Evolutionary conservation across 2,113 vertebrate genomes (phyloP).

Genomic region (Paraplagusia blochii): DNA sequence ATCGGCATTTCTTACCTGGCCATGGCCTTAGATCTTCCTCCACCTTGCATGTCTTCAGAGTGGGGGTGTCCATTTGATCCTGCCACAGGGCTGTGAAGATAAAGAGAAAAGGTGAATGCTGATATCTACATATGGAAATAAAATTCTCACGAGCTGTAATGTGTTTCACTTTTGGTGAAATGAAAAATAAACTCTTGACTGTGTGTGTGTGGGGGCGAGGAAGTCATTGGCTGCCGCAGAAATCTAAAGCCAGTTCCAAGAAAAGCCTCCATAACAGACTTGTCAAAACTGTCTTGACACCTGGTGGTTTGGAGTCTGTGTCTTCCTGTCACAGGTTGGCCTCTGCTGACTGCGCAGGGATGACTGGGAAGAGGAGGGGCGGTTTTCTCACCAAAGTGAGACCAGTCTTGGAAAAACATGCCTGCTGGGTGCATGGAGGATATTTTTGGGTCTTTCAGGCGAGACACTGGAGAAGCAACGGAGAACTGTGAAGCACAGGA

Average conservation of each 20-base stretch:
- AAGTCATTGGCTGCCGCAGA: slow-evolving; percentile 18
- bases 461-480: slow-evolving; percentile 50
- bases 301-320: slow-evolving; percentile 52
- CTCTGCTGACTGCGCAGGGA: slow-evolving; percentile 64
- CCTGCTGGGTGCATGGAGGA: slow-evolving; percentile 55
- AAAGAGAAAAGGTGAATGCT: slow-evolving; percentile 1
- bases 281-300: slow-evolving; percentile 59
- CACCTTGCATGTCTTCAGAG: slow-evolving; percentile 74
- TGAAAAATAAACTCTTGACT: not conserved
- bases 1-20: slow-evolving; percentile 65
- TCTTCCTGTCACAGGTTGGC: slow-evolving; percentile 63
- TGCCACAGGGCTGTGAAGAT: slow-evolving; percentile 67
- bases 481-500: slow-evolving; percentile 56
- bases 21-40: slow-evolving; percentile 73
- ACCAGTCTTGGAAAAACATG: slow-evolving; percentile 68
- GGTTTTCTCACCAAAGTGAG: slow-evolving; percentile 68
- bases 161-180: not conserved
- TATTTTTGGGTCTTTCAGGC: slow-evolving; percentile 68
- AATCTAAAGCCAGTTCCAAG: slow-evolving; percentile 27
- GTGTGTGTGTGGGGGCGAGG: slow-evolving; percentile 17
- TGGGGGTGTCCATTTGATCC: slow-evolving; percentile 68
- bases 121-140: not conserved
- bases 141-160: not conserved
- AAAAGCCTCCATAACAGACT: slow-evolving; percentile 38
- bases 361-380: slow-evolving; percentile 52